Evolutionary conservation across 2,113 vertebrate genomes (phyloP), one percentile per base, ranked within the genome.

Genomic region (Mustela lutreola): DNA sequence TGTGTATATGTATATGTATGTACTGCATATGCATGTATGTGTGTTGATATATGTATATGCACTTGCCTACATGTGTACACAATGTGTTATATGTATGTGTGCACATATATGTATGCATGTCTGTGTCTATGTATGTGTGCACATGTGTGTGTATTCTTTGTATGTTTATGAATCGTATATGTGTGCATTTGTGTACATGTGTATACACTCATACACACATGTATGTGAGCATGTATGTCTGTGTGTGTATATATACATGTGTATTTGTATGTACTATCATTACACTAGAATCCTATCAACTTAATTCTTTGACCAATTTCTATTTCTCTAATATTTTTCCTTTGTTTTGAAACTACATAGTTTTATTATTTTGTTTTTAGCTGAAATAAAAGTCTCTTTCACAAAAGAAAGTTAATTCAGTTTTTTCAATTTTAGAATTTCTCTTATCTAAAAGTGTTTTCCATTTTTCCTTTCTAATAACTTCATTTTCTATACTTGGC

Each of bases 341-440:
- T 56, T 50, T 75, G 19, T 53, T 36, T 65, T 82, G 83, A 82
- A 84, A 73, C 2, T 53, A 73, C 31, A 86, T 18, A 39, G 3
- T 24, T 33, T 26, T 21, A 19, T 26, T 21, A 19, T 84, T 70
- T 82, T 48, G 65, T 11, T 79, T 89, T 70, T 28, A 79, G 70
- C 4, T 58, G 45, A 3, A 80, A 11, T 65, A 12, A 53, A 92
- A 85, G 60, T 78, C 36, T 31, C 22, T 75, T 73, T 73, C 65
- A 11, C 36, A 33, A 75, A 81, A 4, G 16, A 36, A 42, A 16
- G 7, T 65, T 82, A 70, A 39, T 60, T 83, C 33, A 19, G 7
- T 60, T 96, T 93, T 78, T 60, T 89, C 33, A 76, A 33, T 89
- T 83, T 93, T 53, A 48, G 15, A 89, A 82, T 53, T 67, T 65